Conservation (phyloP, 2,797 vertebrate species). For the Myotis daubentonii region DNA sequence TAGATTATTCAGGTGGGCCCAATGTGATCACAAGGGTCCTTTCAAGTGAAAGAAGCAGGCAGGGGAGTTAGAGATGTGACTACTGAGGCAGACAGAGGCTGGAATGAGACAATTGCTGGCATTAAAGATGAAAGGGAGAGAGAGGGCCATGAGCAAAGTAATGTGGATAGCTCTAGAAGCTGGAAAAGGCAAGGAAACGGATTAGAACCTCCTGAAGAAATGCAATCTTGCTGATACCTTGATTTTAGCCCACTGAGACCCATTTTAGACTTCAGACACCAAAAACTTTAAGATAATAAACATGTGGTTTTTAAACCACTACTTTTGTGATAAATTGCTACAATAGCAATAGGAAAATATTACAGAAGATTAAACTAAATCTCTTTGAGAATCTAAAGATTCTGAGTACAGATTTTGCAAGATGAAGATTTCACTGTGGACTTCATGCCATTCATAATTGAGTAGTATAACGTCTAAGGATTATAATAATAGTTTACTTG, state of each 20-base stretch:
- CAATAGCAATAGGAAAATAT: conserved; percentile 18
- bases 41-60: conserved; percentile 14
- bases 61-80: background rate
- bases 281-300: conserved; percentile 39
- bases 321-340: conserved; percentile 2
- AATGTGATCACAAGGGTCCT: background rate
- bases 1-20: background rate
- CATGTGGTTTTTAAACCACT: conserved; percentile 34
- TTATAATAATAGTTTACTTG: background rate
- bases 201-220: conserved; percentile 23
- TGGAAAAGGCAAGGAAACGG: background rate
- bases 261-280: conserved; percentile 37
- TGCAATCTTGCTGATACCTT: background rate
- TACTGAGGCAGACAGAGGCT: background rate
- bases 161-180: background rate
- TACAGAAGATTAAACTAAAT: conserved; percentile 29
- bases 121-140: conserved; percentile 44
- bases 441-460: conserved; percentile 34
- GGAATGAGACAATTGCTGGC: background rate
- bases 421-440: conserved; percentile 40
- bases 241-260: conserved; percentile 39
- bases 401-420: conserved; percentile 24
- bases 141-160: conserved; percentile 22
- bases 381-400: background rate
- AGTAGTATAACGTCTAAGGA: conserved; percentile 27